These are phyloP conservation scores for Melanchra persicariae DNA, from an alignment of 2,888 invertebrate genomes.

Conservation along the genomic window DNA sequence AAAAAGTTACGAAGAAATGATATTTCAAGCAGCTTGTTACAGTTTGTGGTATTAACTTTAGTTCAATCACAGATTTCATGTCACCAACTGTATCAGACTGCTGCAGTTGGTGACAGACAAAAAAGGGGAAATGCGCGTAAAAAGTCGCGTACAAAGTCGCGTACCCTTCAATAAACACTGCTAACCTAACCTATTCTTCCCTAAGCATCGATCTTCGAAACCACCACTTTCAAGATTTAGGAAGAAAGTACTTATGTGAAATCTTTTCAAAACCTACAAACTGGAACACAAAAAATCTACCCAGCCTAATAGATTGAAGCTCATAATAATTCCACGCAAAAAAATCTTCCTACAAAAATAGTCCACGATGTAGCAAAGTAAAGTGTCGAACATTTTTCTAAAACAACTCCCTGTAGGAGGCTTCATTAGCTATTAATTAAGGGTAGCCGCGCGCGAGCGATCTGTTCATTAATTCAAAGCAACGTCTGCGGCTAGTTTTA, in stretches of 20 bases:
- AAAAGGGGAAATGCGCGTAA: too few species aligned
- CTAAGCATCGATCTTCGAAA: too few species aligned
- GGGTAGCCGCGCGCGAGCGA: constrained; percentile 74
- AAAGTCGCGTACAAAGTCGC: too few species aligned
- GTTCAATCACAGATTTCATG: too few species aligned
- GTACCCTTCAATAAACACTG: too few species aligned
- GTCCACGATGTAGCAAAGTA: constrained; percentile 46
- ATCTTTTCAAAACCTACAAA: constrained; percentile 1
- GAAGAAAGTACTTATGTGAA: too few species aligned
- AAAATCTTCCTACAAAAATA: constrained; percentile 30
- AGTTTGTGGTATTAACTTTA: too few species aligned
- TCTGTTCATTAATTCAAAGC: constrained; percentile 82
- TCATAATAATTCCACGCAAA: background rate
- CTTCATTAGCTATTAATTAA: constrained; percentile 83
- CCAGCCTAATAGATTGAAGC: background rate
- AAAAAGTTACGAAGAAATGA: too few species aligned
- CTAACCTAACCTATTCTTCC: too few species aligned
- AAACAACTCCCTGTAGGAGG: constrained; percentile 61
- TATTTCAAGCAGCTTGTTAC: too few species aligned
- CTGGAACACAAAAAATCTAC: background rate
- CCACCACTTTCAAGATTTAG: background rate
- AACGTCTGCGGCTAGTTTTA: constrained; percentile 76
- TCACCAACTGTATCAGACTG: too few species aligned
- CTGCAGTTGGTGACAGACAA: too few species aligned
- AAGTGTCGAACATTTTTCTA: constrained; percentile 65